Conservation (phyloP, 2,797 vertebrate genomes). For the Hozukius guyotensis region DNA sequence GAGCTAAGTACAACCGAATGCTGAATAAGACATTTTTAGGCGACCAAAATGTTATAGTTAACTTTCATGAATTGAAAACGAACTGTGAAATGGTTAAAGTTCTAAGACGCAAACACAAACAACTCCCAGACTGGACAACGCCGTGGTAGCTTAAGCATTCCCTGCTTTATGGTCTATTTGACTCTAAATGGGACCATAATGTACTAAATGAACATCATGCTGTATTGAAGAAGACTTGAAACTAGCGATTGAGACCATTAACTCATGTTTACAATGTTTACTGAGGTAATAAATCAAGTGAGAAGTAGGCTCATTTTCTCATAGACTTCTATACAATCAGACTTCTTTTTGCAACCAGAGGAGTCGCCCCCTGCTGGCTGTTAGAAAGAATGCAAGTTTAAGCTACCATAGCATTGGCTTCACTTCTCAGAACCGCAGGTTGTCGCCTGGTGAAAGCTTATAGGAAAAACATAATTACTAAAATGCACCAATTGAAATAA, state of each 20-base stretch:
- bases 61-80: not conserved
- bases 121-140: fast-evolving
- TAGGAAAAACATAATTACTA: not conserved
- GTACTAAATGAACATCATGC: not conserved
- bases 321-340: not conserved
- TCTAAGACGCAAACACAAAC: fast-evolving
- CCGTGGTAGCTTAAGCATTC: no score
- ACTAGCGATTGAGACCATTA: no score
- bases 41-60: fast-evolving
- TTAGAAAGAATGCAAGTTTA: not conserved
- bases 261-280: no score
- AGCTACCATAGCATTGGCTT: not conserved
- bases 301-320: not conserved
- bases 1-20: not conserved
- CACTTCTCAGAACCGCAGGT: no score
- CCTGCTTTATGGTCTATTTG: not conserved
- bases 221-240: not conserved
- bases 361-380: not conserved
- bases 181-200: not conserved
- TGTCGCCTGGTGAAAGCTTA: no score
- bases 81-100: not conserved
- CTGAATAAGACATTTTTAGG: not conserved
- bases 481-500: not conserved
- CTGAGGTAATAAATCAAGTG: no score
- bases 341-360: not conserved